Evolutionary conservation across 2,797 vertebrate genomes (phyloP).

Genomic region (Thamnophis elegans): DNA sequence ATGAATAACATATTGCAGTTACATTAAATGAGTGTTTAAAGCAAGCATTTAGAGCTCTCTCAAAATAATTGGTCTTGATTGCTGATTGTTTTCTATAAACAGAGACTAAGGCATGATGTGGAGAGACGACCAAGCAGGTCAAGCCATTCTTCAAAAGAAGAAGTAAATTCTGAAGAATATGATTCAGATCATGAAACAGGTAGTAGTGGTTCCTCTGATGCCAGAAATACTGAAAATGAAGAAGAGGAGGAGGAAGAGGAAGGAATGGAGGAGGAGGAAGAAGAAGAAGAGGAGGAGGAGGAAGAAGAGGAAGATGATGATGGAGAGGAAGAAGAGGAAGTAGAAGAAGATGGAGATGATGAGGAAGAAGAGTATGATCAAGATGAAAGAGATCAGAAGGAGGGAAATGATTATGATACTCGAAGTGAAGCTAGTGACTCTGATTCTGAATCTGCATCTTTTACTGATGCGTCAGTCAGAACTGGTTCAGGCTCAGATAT

Average conservation of each 20-base stretch:
- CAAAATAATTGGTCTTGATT: conserved; percentile 58
- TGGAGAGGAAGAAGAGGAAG: conserved; percentile 78
- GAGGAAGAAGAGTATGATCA: conserved; percentile 89
- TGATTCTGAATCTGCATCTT: conserved; percentile 90
- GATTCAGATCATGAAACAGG: conserved; percentile 81
- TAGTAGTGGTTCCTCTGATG: conserved; percentile 83
- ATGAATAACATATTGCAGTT: conserved; percentile 53
- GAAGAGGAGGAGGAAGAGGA: conserved; percentile 83
- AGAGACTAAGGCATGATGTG: conserved; percentile 79
- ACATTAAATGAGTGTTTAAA: conserved; percentile 55
- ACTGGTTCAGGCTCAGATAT: conserved; percentile 89
- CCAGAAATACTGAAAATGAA: conserved; percentile 80
- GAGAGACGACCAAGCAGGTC: conserved; percentile 80
- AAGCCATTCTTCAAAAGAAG: conserved; percentile 86
- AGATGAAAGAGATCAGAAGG: conserved; percentile 88
- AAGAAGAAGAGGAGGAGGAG: conserved; percentile 79
- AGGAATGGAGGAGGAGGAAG: conserved; percentile 80
- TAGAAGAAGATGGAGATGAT: conserved; percentile 79
- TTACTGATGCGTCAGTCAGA: conserved; percentile 88
- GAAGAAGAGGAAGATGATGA: conserved; percentile 81
- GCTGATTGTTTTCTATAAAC: conserved; percentile 77
- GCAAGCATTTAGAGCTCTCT: conserved; percentile 53
- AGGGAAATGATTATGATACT: conserved; percentile 94
- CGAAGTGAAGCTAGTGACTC: conserved; percentile 96
- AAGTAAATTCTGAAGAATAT: conserved; percentile 88